Conservation (phyloP, 2,113 vertebrate species). For the Rhizomys pruinosus region DNA sequence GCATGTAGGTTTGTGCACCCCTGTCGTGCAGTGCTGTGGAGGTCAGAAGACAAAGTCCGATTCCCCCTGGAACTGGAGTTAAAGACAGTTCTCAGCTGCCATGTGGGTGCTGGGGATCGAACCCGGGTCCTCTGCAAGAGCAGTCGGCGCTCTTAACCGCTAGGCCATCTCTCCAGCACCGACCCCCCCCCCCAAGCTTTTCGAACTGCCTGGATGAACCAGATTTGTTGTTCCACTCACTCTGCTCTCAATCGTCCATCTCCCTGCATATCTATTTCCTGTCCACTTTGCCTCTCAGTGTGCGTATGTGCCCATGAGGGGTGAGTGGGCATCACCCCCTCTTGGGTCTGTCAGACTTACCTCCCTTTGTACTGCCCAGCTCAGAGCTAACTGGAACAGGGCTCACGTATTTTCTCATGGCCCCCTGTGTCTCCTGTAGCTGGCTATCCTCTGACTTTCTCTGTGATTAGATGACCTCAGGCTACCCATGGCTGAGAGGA, state of each 20-base stretch:
- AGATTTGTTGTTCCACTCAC: background rate
- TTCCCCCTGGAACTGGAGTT: too few species aligned
- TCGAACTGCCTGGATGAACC: background rate
- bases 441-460: background rate
- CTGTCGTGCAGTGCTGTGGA: too few species aligned
- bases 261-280: background rate
- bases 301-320: accelerated
- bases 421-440: background rate
- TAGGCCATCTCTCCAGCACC: too few species aligned
- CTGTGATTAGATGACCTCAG: background rate
- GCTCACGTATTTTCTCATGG: background rate
- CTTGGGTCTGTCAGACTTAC: background rate
- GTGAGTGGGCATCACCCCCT: background rate
- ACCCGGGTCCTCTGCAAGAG: too few species aligned
- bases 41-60: too few species aligned
- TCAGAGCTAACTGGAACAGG: background rate
- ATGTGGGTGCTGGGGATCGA: too few species aligned
- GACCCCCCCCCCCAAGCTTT: background rate
- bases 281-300: background rate
- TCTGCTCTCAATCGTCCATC: background rate
- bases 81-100: too few species aligned
- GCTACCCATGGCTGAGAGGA: background rate
- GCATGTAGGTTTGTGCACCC: too few species aligned
- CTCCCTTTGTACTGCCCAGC: background rate
- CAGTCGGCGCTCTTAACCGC: too few species aligned